Base-by-base conservation (phyloP, 2,888 invertebrate species). In the Agrochola circellaris region DNA sequence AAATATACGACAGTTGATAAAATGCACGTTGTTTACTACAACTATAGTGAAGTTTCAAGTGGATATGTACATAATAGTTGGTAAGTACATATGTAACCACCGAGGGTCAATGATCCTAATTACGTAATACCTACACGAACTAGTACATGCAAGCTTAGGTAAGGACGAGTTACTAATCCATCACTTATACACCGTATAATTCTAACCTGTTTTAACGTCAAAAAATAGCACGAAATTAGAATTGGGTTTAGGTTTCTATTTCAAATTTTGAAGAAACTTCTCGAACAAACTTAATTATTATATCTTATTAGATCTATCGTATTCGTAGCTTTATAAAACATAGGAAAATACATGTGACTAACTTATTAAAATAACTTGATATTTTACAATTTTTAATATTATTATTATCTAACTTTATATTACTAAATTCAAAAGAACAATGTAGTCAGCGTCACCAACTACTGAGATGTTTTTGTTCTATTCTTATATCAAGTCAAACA, bases 101-200 rank as follows among this genome's bases (percentile, higher is more conserved):
- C 6, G 69, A 60, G 72, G 83, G 83, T 85, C 62, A 77, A 48
- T 77, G 77, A 66, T 64, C 73, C 66, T 64, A 62, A 60, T 75
- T 85, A 61, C 71, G 60, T 83, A 54, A 38, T 65, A 61, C 54
- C 26, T 73, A 65, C 56, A 42, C 38, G 26, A 45, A 81, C 66
- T 67, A 70, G 70, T 51, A 51, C 20, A 34, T 60, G 51, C 51
- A 48, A 23, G 51, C 56, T 83, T 78, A 78, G 65, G 69, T 79
- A 86, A 86, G 42, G 23, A 66, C 71, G 8, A 34, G 56, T 75
- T 86, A 42, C 74, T 75, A 64, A 84, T 78, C 86, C 38, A 83
- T 69, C 74, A 62, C 71, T 26, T 76, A 62, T 26, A 64, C 54
- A 65, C 42, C 13, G 30, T 64, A 65, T 69, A 61, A 66, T 34